These are phyloP conservation scores for Pemphredon lugubris DNA, from an alignment of 2,888 invertebrate species.

Conservation along the genomic window DNA sequence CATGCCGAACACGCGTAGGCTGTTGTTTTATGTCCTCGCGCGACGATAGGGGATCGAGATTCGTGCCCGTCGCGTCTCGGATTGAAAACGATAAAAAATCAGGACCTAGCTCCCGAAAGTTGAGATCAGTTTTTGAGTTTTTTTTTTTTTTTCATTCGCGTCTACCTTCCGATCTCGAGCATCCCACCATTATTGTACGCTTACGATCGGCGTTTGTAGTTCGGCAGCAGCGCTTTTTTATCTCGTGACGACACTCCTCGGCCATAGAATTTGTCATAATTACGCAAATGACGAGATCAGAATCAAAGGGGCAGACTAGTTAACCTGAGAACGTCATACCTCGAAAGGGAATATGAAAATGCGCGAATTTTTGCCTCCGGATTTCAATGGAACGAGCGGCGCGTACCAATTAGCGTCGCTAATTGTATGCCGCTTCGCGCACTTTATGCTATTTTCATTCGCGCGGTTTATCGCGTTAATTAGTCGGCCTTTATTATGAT, in stretches of 20 bases:
- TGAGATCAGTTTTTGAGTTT: not conserved
- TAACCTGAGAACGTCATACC: slow-evolving; percentile 69
- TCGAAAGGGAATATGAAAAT: slow-evolving; percentile 64
- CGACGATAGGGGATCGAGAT: too few relatives aligned
- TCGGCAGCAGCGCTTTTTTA: slow-evolving; percentile 11
- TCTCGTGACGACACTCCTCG: slow-evolving; percentile 47
- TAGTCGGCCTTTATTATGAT: too few relatives aligned
- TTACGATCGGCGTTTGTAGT: slow-evolving; percentile 17
- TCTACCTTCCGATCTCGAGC: too few relatives aligned
- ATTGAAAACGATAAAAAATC: too few relatives aligned
- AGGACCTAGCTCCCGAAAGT: not conserved
- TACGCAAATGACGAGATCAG: slow-evolving; percentile 56
- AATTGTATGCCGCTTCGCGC: too few relatives aligned
- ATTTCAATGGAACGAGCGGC: slow-evolving; percentile 29
- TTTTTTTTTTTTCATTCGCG: slow-evolving; percentile 1
- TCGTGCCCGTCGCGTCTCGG: too few relatives aligned
- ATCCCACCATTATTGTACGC: too few relatives aligned
- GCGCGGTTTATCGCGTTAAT: too few relatives aligned
- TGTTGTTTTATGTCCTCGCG: too few relatives aligned
- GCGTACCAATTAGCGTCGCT: too few relatives aligned
- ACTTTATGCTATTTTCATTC: too few relatives aligned
- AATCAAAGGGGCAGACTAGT: slow-evolving; percentile 57
- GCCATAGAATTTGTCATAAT: slow-evolving; percentile 55
- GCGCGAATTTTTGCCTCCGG: slow-evolving; percentile 30
- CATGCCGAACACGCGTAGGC: too few relatives aligned